Evolutionary conservation across 1,140 invertebrate genomes (phyloP), one percentile per base, ranked within the genome.

Genomic region (Lutraria rhynchaena): DNA sequence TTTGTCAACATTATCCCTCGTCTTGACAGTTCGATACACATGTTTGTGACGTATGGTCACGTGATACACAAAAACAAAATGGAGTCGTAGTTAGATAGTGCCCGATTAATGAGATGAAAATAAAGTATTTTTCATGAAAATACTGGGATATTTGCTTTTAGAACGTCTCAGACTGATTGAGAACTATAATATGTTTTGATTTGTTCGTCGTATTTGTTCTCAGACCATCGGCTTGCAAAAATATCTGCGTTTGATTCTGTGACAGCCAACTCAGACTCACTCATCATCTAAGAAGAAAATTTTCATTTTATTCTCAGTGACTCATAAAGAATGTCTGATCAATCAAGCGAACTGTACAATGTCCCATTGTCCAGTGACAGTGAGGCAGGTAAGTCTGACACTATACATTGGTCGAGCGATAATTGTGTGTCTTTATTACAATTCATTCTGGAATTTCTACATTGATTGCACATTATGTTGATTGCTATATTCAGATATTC

Each of bases 331-430:
- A 67, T 67, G 63, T 67, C 63, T 46, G 63, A 67, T 24, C 73
- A 75, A 22, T 60, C 55, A 37, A 81, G 82, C 33, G 84, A 87
- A 22, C 55, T 90, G 70, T 86, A 82, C 60, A 87, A 83, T 78
- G 82, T 90, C 13, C 87, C 88, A 44, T 60, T 90, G n/a, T 87
- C 89, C 24, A 89, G 87, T 82, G 89, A 90, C 61, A 88, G 89
- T 82, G 89, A 89, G 49, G 74, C 85, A 82, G 89, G 89, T 89
- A 82, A 37, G 71, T 63, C 1, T 19, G 1, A 57, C 70, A 63
- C n/a, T n/a, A n/a, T n/a, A n/a, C n/a, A n/a, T n/a, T n/a, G n/a
- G n/a, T n/a, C n/a, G n/a, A n/a, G n/a, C n/a, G n/a, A n/a, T n/a
- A n/a, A n/a, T n/a, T n/a, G n/a, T n/a, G n/a, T n/a, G n/a, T n/a